Percentiles rank a stretch among this genome's conserved stretches.
These are phyloP conservation scores for Polietes domitor DNA, from an alignment of 2,888 invertebrate genomes.

Conservation along the genomic window DNA sequence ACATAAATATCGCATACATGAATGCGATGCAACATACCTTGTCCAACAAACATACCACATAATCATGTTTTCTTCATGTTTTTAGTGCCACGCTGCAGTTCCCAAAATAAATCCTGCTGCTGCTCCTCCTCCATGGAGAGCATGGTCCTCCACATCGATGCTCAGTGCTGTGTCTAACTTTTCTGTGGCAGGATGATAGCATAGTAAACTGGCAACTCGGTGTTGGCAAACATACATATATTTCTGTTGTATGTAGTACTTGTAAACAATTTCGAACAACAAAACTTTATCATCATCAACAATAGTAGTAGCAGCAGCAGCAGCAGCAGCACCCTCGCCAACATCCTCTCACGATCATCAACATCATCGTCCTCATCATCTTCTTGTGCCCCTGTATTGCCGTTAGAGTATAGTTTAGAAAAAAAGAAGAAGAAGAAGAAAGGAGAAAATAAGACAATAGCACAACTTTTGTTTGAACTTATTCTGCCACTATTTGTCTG, in stretches of 20 bases:
- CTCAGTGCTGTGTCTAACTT: neutral
- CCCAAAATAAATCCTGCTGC: neutral
- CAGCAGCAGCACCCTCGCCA: neutral
- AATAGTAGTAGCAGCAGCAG: slow-evolving; percentile 10
- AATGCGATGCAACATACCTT: neutral
- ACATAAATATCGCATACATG: neutral
- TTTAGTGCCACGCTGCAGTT: neutral
- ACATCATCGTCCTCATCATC: neutral
- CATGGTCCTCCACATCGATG: neutral
- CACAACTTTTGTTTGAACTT: slow-evolving; percentile 18
- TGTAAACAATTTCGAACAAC: slow-evolving; percentile 50
- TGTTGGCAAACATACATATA: neutral
- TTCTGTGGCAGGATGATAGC: neutral
- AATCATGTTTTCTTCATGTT: slow-evolving; percentile 33
- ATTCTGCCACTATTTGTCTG: slow-evolving; percentile 11
- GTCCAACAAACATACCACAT: slow-evolving; percentile 34
- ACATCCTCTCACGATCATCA: neutral
- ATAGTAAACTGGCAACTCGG: neutral
- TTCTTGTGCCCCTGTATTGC: slow-evolving; percentile 24
- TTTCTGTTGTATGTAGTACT: slow-evolving; percentile 19
- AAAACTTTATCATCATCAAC: slow-evolving; percentile 58
- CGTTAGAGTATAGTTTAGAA: slow-evolving; percentile 20
- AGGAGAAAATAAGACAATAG: neutral
- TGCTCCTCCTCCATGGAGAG: too few species aligned
- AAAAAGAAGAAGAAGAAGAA: neutral